Percentiles rank a stretch among this genome's conserved stretches.
Conservation (phyloP, 2,797 vertebrate species). For the Hypotaenidia philippensis region DNA sequence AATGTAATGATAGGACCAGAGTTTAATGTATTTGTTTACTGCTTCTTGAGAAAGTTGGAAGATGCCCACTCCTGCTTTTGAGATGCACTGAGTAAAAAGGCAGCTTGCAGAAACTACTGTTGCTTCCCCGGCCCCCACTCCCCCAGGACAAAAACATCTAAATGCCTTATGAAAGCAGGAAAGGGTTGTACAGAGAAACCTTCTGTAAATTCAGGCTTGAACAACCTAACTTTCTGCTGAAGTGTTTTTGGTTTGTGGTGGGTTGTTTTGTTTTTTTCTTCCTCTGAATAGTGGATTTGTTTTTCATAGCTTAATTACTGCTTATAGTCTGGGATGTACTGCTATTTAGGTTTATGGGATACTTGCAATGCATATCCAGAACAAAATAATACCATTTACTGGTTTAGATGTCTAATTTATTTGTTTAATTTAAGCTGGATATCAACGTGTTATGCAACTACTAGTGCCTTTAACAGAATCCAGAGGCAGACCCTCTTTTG, state of each 20-base stretch:
- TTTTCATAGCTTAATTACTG: conserved; percentile 1
- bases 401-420: conserved; percentile 2
- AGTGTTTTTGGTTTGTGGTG: neutral
- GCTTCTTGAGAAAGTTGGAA: neutral
- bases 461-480: conserved; percentile 34
- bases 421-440: conserved; percentile 24
- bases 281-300: neutral
- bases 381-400: neutral
- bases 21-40: neutral
- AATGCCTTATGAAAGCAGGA: conserved; percentile 40
- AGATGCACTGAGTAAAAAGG: conserved; percentile 6
- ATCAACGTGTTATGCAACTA: neutral
- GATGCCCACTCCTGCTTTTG: conserved; percentile 36
- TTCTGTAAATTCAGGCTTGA: neutral
- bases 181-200: neutral
- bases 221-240: conserved; percentile 10
- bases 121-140: neutral
- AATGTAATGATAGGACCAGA: neutral
- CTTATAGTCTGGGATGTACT: neutral
- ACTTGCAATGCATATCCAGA: neutral
- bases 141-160: neutral
- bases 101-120: conserved; percentile 6
- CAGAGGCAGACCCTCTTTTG: neutral
- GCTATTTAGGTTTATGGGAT: neutral
- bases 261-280: neutral